phyloP scores from a whole-genome alignment of 2,113 vertebrate genomes.

The Mohoua ochrocephala region DNA sequence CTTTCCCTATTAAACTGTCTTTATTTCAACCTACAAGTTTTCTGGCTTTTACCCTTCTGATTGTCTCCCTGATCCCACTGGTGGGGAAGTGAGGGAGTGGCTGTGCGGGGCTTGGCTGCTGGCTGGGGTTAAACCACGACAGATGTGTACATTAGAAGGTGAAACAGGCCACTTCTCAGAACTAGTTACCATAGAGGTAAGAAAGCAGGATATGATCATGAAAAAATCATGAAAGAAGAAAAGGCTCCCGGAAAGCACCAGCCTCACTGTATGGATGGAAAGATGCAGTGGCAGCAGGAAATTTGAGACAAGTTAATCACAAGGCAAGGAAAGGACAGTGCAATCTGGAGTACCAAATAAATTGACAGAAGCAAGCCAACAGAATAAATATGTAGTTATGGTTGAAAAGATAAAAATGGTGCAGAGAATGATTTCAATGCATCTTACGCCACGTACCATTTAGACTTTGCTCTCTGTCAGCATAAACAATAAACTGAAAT shows the following conservation, averaged over 20 bases:
- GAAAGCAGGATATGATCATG: neutral
- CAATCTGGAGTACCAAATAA: neutral
- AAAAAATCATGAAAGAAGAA: neutral
- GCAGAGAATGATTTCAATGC: neutral
- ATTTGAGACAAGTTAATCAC: neutral
- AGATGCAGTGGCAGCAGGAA: neutral
- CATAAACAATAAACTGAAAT: neutral
- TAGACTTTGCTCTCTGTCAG: neutral
- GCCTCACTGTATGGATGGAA: neutral
- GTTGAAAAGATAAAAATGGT: neutral
- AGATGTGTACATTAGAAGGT: neutral
- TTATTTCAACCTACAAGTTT: neutral
- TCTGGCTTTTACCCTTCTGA: neutral
- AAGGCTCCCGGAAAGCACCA: neutral
- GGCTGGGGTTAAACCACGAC: neutral
- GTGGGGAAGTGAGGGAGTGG: neutral
- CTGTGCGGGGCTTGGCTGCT: neutral
- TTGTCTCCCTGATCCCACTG: neutral
- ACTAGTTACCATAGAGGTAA: neutral
- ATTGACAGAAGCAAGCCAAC: neutral
- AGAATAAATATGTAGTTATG: neutral
- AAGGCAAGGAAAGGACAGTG: neutral
- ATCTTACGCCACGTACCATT: neutral
- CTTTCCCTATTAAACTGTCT: neutral
- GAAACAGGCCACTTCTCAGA: neutral